phyloP scores from a whole-genome alignment of 1,140 invertebrate genomes.

The Drosophila fuyamai region DNA sequence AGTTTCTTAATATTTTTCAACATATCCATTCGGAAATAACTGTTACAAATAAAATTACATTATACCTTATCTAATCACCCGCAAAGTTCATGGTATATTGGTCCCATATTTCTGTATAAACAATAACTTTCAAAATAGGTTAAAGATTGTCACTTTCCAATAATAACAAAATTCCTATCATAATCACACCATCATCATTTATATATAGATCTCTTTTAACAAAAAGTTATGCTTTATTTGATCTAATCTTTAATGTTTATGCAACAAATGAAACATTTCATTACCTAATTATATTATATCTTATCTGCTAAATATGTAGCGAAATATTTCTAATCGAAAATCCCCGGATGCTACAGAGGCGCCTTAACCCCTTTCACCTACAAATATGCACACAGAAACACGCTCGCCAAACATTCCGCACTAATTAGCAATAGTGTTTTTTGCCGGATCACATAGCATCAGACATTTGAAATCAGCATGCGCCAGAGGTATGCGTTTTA shows the following conservation, averaged over 20 bases:
- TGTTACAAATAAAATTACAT: no score
- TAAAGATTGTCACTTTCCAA: no score
- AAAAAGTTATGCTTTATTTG: no score
- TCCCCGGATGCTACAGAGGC: conserved; percentile 14
- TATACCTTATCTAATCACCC: no score
- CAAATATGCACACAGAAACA: conserved; percentile 39
- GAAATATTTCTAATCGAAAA: conserved; percentile 27
- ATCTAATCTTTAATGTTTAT: neutral
- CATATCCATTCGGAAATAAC: no score
- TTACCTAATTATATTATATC: conserved; percentile 16
- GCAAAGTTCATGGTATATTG: neutral
- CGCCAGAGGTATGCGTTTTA: conserved; percentile 35
- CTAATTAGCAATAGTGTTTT: conserved; percentile 40
- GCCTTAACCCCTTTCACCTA: conserved; percentile 47
- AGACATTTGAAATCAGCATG: conserved; percentile 38
- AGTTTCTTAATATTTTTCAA: no score
- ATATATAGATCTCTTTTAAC: no score
- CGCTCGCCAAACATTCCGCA: conserved; percentile 44
- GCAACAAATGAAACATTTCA: neutral
- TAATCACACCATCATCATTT: no score
- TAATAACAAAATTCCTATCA: no score
- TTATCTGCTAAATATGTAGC: conserved; percentile 19
- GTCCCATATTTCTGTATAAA: neutral
- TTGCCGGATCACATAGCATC: conserved; percentile 9
- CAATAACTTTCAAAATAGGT: no score